Base-by-base conservation (phyloP, 2,797 vertebrate genomes). In the Anguilla megastoma region DNA sequence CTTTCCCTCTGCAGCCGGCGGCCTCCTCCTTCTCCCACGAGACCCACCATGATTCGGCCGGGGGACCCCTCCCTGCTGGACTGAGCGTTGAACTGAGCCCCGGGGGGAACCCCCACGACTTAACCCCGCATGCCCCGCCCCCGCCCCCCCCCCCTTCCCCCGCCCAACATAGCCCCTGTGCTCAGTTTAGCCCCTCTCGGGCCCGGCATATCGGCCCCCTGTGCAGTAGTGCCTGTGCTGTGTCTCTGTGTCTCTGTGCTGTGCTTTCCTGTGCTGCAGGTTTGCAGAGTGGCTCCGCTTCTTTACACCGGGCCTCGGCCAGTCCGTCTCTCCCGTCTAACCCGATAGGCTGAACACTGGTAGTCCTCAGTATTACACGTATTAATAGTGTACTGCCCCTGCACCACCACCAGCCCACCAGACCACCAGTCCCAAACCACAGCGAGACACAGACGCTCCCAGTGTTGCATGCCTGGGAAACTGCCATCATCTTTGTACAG, bases 21-120 rank as follows among this genome's bases (percentile, higher is more conserved):
- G 95, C 95, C 95, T 90, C 95, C 95, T 94, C 95, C 95, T 91
- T 96, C 95, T 93, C 94, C 95, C 93, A 95, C 95, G 93, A 94
- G 94, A 86, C 95, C 95, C 93, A 94, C 95, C 93, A 94, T 96
- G 92, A 95, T 95, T 91, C 95, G 95, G 86, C 94, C 95, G 1
- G 93, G 96, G 94, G 96, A 96, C 86, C 94, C 96, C 86, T 95
- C 95, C 90, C 92, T 96, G 89, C 93, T 96, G 95, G 94, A 96
- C 94, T 96, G 96, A 95, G 92, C 85, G 56, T 63, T 21, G 36
- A 12, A 18, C 48, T 30, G 27, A 54, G 84, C 84, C 56, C 12
- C 16, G 2, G n/a, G 2, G 16, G 84, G 54, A 2, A 2, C 8
- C 45, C 79, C 52, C 74, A 24, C 27, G 79, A 30, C 79, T 30